These are phyloP conservation scores for Cosmorhoe ocellata DNA, from an alignment of 2,888 invertebrate genomes.

Conservation along the genomic window DNA sequence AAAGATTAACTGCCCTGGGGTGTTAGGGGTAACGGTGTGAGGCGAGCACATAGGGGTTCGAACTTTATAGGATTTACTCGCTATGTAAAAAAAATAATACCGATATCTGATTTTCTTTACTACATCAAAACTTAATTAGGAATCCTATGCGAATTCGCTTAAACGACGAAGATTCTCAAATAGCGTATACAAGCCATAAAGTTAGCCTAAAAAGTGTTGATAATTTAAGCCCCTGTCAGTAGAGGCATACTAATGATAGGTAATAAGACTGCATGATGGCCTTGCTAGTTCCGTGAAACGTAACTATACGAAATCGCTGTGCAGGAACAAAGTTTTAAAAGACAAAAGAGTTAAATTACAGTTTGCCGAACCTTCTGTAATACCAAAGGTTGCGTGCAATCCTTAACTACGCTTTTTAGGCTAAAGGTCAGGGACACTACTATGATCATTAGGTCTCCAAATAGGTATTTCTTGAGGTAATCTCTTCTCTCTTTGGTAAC, in stretches of 20 bases:
- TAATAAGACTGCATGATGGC: no score
- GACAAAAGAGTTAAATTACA: constrained; percentile 9
- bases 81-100: no score
- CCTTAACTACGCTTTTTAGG: constrained; percentile 29
- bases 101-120: no score
- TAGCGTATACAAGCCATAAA: no score
- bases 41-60: constrained; percentile 6
- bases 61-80: constrained; percentile 11
- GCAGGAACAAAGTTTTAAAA: constrained; percentile 1
- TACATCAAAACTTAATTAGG: no score
- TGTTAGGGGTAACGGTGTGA: constrained; percentile 24
- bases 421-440: constrained; percentile 33
- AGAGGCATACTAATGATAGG: no score
- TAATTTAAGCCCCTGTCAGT: no score
- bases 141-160: no score
- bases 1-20: constrained; percentile 55
- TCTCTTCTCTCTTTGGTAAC: background rate
- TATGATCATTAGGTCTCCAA: constrained; percentile 20
- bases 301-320: constrained; percentile 1
- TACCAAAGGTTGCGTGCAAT: constrained; percentile 24
- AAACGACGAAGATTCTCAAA: no score
- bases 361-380: constrained; percentile 13
- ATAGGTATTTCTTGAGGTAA: constrained; percentile 19
- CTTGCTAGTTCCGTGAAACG: no score
- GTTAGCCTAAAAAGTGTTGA: no score